phyloP scores from a whole-genome alignment of 2,888 invertebrate genomes.

The Drosophila sordidapex region DNA sequence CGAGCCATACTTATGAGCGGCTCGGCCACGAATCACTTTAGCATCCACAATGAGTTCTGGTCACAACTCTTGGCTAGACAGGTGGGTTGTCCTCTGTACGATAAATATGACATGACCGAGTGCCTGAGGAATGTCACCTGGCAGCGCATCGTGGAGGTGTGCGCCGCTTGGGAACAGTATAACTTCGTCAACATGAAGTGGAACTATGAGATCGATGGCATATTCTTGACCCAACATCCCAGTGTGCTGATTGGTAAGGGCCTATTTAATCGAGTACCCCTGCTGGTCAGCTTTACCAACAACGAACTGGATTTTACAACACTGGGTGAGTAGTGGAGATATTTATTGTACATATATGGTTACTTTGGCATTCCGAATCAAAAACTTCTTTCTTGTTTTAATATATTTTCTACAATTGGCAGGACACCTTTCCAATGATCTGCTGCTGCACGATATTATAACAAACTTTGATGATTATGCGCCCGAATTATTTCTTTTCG shows the following conservation, averaged over 20 bases:
- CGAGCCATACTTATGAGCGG: constrained; percentile 89
- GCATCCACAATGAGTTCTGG: constrained; percentile 85
- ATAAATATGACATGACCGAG: constrained; percentile 86
- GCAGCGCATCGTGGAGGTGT: constrained; percentile 66
- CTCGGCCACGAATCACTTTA: constrained; percentile 86
- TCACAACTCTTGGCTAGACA: constrained; percentile 87
- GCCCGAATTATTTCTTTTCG: constrained; percentile 83
- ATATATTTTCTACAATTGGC: too few species aligned
- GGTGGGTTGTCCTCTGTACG: constrained; percentile 86
- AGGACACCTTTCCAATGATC: constrained; percentile 55
- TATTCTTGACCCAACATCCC: constrained; percentile 87
- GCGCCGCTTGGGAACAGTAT: constrained; percentile 70
- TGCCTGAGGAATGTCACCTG: constrained; percentile 85
- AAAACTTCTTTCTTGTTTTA: background rate
- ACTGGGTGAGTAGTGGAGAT: constrained; percentile 70
- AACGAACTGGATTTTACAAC: constrained; percentile 86
- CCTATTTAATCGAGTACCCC: constrained; percentile 87
- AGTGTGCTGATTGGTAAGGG: constrained; percentile 85
- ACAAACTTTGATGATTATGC: constrained; percentile 75
- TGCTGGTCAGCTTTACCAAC: constrained; percentile 87
- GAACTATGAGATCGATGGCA: constrained; percentile 87
- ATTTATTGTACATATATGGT: too few species aligned
- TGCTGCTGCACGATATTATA: constrained; percentile 72
- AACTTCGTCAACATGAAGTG: constrained; percentile 76
- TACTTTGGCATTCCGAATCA: background rate